Base-by-base conservation (phyloP, 2,888 invertebrate genomes). In the Adelognathus sp. region DNA sequence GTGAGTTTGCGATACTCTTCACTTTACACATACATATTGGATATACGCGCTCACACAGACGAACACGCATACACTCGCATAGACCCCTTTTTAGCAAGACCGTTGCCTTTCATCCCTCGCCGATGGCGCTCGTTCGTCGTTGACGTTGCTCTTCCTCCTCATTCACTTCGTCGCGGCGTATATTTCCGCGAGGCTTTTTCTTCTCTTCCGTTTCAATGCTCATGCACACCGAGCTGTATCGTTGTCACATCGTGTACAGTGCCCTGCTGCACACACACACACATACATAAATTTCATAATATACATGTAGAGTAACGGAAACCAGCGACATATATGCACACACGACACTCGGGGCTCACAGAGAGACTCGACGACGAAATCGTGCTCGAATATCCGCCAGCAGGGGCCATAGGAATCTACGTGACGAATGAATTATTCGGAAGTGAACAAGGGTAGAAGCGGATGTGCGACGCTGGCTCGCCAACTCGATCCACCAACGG, bases 351-450 rank as follows among this genome's bases (percentile, higher is more conserved):
- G 33, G 33, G 33, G 21, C 64, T 46, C 61, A 16, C 24, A n/a
- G 27, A 9, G 41, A 61, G 61, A 11, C 63, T 29, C 31, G 29
- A 33, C 50, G 50, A 60, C 52, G 11, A 54, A 71, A 71, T 71
- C 61, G 71, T 58, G 64, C 58, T 36, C 14, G 58, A 73, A 73
- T 56, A 66, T 18, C 46, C 31, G 29, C 61, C 41, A 52, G 52
- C 61, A 27, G 54, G 41, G 63, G 52, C 31, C 21, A 24, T 50
- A 54, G 50, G 66, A 66, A 66, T 66, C 56, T 74, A 50, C 73
- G 73, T 74, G 73, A 66, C 73, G 46, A 74, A 74, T 74, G 73
- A 74, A 66, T 74, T 74, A 73, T 73, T 73, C 58, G 64, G 39
- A 58, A 58, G 66, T 46, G 58, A 58, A 58, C 73, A 27, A 56